These are phyloP conservation scores for Gambusia holbrooki DNA, from an alignment of 2,113 vertebrate species.

Conservation along the genomic window DNA sequence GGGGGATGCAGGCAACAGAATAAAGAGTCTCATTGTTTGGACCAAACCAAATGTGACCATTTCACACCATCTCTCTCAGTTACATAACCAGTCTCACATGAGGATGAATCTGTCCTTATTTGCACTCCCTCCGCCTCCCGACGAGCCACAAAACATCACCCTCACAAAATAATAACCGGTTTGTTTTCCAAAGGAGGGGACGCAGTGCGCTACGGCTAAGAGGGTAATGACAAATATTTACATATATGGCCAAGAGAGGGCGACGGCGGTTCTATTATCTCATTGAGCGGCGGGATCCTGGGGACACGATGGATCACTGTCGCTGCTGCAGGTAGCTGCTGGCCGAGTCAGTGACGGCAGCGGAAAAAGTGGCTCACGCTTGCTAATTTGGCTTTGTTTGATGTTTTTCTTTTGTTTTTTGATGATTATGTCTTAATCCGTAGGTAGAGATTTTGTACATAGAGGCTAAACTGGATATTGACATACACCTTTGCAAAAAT, in stretches of 20 bases:
- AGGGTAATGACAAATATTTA: slow-evolving; percentile 77
- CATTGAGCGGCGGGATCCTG: slow-evolving; percentile 18
- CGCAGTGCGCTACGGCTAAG: slow-evolving; percentile 58
- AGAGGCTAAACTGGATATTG: no score
- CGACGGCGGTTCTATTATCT: slow-evolving; percentile 55
- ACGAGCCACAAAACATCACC: slow-evolving; percentile 35
- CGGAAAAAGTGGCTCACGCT: no score
- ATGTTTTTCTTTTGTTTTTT: no score
- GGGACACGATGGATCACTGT: slow-evolving; percentile 22
- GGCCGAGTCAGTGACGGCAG: no score
- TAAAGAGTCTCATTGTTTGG: not conserved
- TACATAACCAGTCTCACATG: slow-evolving; percentile 36
- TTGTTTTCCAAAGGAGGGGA: slow-evolving; percentile 73
- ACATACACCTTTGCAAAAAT: no score
- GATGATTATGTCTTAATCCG: no score
- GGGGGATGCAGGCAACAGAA: not conserved
- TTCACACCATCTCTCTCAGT: slow-evolving; percentile 42
- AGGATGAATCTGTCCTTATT: slow-evolving; percentile 49
- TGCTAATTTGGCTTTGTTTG: no score
- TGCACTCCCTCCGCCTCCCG: slow-evolving; percentile 43
- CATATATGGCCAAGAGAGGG: slow-evolving; percentile 51
- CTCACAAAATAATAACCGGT: slow-evolving; percentile 69
- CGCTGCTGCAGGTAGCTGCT: not conserved
- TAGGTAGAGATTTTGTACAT: no score
- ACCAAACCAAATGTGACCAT: slow-evolving; percentile 15